Base-by-base conservation (phyloP, 2,113 vertebrate species). In the Microcebus griseorufus region DNA sequence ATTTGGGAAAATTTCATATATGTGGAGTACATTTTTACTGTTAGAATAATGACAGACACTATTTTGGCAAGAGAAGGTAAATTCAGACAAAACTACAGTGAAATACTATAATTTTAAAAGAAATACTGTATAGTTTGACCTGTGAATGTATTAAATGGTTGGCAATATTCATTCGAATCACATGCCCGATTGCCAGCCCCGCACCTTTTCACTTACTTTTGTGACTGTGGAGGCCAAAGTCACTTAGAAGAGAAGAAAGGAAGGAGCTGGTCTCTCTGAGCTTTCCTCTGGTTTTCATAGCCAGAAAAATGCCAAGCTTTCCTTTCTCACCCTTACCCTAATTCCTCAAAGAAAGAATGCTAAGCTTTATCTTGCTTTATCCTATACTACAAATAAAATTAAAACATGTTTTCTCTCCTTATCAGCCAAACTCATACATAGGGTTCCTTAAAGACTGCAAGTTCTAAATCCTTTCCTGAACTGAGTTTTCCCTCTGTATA, bases 1-100 rank as follows among this genome's bases (percentile, higher is more conserved):
- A 95, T 84, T 58, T 95, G 83, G 53, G 12, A 85, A 95, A 58
- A n/a, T 29, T 39, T 80, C 25, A 45, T 70, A 22, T 7, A 48
- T 51, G n/a, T 55, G 25, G 62, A 58, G 23, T 51, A 86, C 37
- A 58, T 75, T 79, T 91, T 70, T 92, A 80, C n/a, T 69, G n/a
- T 76, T 90, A 79, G 83, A 80, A 96, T 95, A 72, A 64, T 48
- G 58, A 45, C 25, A 23, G 39, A 67, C 62, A 76, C 10, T 0
- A 67, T 72, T 92, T 94, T 72, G 65, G 2, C 23, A 62, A 88
- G 9, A 94, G 65, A 72, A 78, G 18, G 34, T 78, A 37, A 88
- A 92, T 95, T 93, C 95, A 88, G 75, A 70, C 39, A 84, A 94
- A 94, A 67, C 34, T 55, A 69, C 32, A 78, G n/a, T 72, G 37